phyloP scores from a whole-genome alignment of 2,113 vertebrate species.

The Bos indicus region DNA sequence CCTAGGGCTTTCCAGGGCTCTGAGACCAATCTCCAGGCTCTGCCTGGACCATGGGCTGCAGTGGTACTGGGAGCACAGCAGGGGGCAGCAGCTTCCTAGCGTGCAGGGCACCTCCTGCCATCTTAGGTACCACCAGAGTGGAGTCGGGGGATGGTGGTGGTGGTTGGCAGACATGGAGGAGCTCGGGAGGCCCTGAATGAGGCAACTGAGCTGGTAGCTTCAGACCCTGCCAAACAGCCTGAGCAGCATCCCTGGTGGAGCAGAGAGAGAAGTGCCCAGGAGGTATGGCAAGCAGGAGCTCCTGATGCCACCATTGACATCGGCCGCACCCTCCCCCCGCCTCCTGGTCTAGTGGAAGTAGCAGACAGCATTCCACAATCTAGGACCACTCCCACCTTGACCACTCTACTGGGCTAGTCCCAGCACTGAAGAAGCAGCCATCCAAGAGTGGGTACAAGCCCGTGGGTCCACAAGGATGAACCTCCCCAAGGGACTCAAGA shows the following conservation, averaged over 20 bases:
- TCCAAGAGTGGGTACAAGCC: neutral
- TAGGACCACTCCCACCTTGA: neutral
- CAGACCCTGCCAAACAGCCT: no score
- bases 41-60: no score
- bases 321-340: accelerated
- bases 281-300: neutral
- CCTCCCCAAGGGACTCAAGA: neutral
- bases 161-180: neutral
- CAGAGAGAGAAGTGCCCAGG: neutral
- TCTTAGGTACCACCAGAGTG: neutral
- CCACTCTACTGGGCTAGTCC: no score
- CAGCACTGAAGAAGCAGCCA: neutral
- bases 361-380: neutral
- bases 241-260: neutral
- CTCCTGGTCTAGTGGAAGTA: neutral
- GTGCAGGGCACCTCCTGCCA: neutral
- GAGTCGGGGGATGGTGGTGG: neutral
- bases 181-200: accelerated
- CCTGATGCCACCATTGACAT: neutral
- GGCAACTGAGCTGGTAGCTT: no score
- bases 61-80: neutral
- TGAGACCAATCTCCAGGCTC: neutral
- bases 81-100: neutral
- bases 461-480: neutral
- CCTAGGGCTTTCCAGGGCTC: neutral